Percentiles rank a stretch among this genome's conserved stretches.
Evolutionary conservation across 2,113 vertebrate species (phyloP).

Genomic region (Pseudolaguvia tuberculata): DNA sequence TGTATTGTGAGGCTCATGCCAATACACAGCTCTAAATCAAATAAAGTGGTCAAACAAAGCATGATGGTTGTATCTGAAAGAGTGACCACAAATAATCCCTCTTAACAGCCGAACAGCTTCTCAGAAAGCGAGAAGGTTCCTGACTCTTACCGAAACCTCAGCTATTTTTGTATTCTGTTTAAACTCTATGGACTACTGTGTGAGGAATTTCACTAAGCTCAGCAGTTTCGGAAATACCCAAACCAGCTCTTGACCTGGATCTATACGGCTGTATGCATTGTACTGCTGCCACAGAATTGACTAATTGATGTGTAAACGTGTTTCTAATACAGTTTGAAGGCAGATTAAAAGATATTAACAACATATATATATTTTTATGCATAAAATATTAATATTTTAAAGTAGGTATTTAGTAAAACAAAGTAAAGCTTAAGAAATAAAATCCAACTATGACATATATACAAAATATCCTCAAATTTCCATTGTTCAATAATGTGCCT

Average conservation of each 20-base stretch:
- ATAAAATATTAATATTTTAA: not conserved
- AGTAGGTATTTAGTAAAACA: not conserved
- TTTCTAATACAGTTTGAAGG: not conserved
- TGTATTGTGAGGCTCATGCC: no score
- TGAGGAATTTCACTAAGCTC: not conserved
- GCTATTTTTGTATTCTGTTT: not conserved
- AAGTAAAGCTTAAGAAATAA: conserved; percentile 13
- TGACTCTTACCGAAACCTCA: not conserved
- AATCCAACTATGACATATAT: not conserved
- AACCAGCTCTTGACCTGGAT: not conserved
- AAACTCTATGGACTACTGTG: not conserved
- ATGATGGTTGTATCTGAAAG: not conserved
- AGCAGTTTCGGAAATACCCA: not conserved
- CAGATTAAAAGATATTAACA: not conserved
- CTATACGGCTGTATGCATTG: not conserved
- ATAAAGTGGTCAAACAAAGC: not conserved
- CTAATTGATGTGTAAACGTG: not conserved
- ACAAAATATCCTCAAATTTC: not conserved
- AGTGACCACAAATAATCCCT: not conserved
- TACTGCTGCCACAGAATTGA: not conserved
- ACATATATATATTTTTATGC: no score
- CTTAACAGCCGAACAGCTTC: not conserved
- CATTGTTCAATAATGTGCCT: not conserved
- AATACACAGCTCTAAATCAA: not conserved
- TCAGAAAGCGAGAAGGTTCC: not conserved